These are phyloP conservation scores for Lepidostoma basale DNA, from an alignment of 1,140 invertebrate species.

Conservation along the genomic window DNA sequence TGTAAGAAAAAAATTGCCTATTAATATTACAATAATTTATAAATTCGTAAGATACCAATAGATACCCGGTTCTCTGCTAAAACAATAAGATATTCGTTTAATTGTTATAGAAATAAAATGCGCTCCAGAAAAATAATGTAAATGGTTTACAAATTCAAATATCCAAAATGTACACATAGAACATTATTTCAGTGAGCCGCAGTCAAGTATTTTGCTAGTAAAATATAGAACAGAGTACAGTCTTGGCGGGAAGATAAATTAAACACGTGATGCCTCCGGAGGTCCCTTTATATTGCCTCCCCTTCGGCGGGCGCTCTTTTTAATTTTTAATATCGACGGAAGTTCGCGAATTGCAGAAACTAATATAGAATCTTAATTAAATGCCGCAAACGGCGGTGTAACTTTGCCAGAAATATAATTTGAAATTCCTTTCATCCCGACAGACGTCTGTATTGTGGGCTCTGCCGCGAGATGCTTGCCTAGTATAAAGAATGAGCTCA, in stretches of 20 bases:
- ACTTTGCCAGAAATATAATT: constrained; percentile 43
- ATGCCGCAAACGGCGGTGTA: constrained; percentile 46
- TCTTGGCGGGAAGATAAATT: constrained; percentile 22
- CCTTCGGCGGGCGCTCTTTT: constrained; percentile 29
- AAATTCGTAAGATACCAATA: too few relatives aligned
- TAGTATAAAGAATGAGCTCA: constrained; percentile 1
- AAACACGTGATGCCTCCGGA: constrained; percentile 15
- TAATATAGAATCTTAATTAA: constrained; percentile 48
- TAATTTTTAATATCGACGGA: constrained; percentile 46
- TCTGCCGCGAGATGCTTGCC: not conserved
- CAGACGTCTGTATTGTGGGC: constrained; percentile 32
- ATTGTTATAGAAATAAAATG: too few relatives aligned
- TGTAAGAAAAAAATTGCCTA: too few relatives aligned
- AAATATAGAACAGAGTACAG: not conserved
- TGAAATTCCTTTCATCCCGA: constrained; percentile 43
- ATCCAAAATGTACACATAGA: too few relatives aligned
- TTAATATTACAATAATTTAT: too few relatives aligned
- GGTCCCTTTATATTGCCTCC: constrained; percentile 19
- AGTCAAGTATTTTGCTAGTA: too few relatives aligned
- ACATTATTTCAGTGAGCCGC: too few relatives aligned
- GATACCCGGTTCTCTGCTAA: too few relatives aligned
- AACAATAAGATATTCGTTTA: too few relatives aligned
- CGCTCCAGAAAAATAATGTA: too few relatives aligned
- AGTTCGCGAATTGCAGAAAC: constrained; percentile 45
- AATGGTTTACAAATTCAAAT: too few relatives aligned